Evolutionary conservation across 2,797 vertebrate genomes (phyloP).

Genomic region (Lacerta viridis): DNA sequence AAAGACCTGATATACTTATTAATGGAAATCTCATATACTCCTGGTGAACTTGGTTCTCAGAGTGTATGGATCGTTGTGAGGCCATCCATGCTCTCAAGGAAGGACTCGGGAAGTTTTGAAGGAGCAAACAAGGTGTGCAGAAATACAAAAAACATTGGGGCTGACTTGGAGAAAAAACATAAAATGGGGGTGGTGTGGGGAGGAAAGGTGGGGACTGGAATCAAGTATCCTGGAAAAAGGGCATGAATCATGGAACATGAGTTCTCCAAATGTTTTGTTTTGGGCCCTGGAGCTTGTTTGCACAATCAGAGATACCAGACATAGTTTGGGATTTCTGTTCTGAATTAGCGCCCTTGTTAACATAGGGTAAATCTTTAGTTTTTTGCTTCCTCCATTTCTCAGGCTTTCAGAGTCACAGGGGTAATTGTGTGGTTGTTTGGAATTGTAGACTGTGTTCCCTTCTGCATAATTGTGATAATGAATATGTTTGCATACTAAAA

Average conservation of each 20-base stretch:
- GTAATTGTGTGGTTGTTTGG: not conserved
- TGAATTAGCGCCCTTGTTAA: not conserved
- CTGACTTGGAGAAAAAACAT: no score
- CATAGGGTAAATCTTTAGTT: no score
- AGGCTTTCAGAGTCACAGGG: not conserved
- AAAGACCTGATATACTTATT: not conserved
- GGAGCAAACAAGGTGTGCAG: not conserved
- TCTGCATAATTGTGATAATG: slow-evolving; percentile 2
- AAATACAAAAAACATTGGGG: not conserved
- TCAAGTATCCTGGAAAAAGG: no score
- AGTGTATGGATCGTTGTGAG: not conserved
- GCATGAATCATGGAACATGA: no score
- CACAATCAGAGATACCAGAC: not conserved
- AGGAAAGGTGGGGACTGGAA: no score
- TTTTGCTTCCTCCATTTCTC: not conserved
- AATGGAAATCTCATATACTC: not conserved
- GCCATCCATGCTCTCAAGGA: not conserved
- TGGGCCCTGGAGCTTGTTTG: not conserved
- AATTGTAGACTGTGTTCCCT: not conserved
- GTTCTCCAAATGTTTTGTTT: not conserved
- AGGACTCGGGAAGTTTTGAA: not conserved
- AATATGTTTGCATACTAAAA: not conserved
- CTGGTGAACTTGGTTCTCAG: not conserved
- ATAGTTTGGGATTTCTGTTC: not conserved
- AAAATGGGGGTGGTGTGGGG: no score